A percentile compares a stretch with the other conserved stretches of the same genome.
Evolutionary conservation across 2,797 vertebrate species (phyloP).

Genomic region (Pogonophryne albipinna): DNA sequence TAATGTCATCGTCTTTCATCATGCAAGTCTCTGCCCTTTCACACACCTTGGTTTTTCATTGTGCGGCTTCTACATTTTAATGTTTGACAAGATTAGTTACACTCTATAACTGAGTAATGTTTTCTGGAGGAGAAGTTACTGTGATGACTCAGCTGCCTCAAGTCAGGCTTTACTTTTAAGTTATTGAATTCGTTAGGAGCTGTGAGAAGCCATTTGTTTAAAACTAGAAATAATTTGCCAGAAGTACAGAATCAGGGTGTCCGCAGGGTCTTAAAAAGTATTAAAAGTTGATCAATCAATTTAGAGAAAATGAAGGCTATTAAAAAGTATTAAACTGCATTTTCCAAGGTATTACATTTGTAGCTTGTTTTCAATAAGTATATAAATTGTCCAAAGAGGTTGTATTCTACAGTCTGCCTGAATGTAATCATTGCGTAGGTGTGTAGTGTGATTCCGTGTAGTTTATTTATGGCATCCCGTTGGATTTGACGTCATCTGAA

Average conservation of each 20-base stretch:
- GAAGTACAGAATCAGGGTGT: neutral
- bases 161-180: neutral
- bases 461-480: too few relatives aligned
- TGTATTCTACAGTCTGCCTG: too few relatives aligned
- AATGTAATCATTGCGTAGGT: too few relatives aligned
- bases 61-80: slow-evolving; percentile 15
- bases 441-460: too few relatives aligned
- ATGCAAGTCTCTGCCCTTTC: neutral
- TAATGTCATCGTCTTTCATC: neutral
- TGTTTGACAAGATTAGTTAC: slow-evolving; percentile 28
- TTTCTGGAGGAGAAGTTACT: neutral
- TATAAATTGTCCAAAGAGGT: too few relatives aligned
- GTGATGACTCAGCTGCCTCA: neutral
- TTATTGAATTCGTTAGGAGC: neutral
- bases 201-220: neutral
- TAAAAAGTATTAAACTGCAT: too few relatives aligned
- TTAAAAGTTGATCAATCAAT: too few relatives aligned
- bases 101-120: slow-evolving; percentile 27
- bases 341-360: too few relatives aligned
- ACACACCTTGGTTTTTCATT: neutral
- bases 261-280: too few relatives aligned
- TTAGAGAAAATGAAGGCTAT: too few relatives aligned
- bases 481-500: too few relatives aligned
- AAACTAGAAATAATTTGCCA: neutral
- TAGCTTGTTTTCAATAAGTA: too few relatives aligned